Evolutionary conservation across 2,113 vertebrate species (phyloP), one percentile per base, ranked within the genome.

Genomic region (Corythornis madagascariensis): DNA sequence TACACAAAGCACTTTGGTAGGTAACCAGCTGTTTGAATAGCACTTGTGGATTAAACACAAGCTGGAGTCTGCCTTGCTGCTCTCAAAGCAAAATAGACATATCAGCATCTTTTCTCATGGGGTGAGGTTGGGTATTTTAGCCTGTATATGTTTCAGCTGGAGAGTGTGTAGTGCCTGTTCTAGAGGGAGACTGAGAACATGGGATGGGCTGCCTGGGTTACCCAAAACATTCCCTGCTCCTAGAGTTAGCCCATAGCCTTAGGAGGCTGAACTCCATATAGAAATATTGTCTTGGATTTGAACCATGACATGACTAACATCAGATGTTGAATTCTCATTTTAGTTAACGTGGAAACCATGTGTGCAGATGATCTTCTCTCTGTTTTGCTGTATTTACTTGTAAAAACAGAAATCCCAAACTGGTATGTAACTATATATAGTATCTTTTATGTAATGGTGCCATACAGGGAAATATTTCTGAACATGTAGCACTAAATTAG

Each of bases 371-470:
- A 99, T 91, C 98, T 99, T 24, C 98, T 99, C 3, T 98, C 98
- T 5, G 98, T 99, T 83, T 96, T 99, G 94, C 97, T 99, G 40
- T 99, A 99, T 90, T 97, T 99, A 89, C 97, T 99, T 86, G 98
- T 99, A 60, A 99, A 99, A 97, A 99, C 99, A 5, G 99, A 99
- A 94, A 98, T 99, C 81, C 99, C 99, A 45, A 99, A 99, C 94
- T 99, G 99, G 99, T 99, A 98, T 96, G 97, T 73, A 28, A 72
- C 20, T 43, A 14, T 42, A 61, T 63, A 19, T 45, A 3, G 5
- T 74, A 29, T 25, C 1, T 9, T 67, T 8, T 26, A 55, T 74
- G 42, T 64, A 78, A 26, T 57, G 24, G n/a, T 79, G 10, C 59
- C 73, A 7, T 33, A 77, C 14, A 26, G 33, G 4, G 11, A 80